Evolutionary conservation across 2,888 invertebrate genomes (phyloP).

Genomic region (Calameuta idolon): DNA sequence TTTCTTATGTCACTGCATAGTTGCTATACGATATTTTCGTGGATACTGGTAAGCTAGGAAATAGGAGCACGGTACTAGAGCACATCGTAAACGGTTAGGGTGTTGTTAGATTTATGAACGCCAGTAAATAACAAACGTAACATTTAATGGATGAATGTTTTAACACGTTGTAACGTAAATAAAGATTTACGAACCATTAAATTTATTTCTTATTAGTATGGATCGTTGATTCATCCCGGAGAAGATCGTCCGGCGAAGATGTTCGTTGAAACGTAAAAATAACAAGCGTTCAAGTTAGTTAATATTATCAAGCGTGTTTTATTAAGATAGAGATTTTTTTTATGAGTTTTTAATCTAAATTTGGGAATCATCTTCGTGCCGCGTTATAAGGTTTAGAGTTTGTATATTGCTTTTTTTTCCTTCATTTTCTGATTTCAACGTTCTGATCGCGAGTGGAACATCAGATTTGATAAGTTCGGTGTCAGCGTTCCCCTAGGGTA

Average conservation of each 20-base stretch:
- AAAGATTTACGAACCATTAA: neutral
- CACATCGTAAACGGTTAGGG: neutral
- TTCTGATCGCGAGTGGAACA: neutral
- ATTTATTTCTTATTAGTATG: neutral
- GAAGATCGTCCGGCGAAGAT: neutral
- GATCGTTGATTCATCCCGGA: neutral
- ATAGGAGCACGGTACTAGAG: neutral
- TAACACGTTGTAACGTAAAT: neutral
- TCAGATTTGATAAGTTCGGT: neutral
- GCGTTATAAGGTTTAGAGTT: neutral
- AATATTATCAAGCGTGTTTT: neutral
- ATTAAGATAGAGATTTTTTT: neutral
- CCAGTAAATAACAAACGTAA: neutral
- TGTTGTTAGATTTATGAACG: neutral
- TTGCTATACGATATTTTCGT: neutral
- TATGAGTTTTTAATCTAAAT: neutral
- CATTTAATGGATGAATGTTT: neutral
- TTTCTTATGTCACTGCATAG: neutral
- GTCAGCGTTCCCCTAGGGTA: neutral
- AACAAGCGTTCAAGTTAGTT: neutral
- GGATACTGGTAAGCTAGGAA: neutral
- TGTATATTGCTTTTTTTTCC: neutral
- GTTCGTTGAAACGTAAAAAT: neutral
- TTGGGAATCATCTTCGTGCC: too few relatives aligned
- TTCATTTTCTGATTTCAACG: neutral